Evolutionary conservation across 2,797 vertebrate species (phyloP).

Genomic region (Glyptemys insculpta): DNA sequence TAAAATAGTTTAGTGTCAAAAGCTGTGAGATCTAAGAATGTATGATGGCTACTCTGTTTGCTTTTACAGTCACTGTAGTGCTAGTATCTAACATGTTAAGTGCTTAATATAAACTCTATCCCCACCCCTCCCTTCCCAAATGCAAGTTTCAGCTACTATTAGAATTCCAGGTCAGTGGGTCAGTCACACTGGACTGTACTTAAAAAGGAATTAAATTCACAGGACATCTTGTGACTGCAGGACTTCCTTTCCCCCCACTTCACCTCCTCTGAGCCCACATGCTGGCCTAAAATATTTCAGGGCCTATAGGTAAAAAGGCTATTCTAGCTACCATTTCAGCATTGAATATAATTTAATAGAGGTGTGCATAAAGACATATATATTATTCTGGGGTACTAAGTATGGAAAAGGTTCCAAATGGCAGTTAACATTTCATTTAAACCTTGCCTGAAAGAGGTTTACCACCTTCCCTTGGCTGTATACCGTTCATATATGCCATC

Average conservation of each 20-base stretch:
- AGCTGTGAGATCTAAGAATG: background rate
- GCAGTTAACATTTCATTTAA: background rate
- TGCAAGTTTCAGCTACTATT: background rate
- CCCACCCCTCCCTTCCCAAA: background rate
- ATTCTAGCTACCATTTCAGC: background rate
- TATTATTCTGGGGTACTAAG: background rate
- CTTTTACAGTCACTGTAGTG: background rate
- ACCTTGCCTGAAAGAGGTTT: background rate
- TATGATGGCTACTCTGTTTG: background rate
- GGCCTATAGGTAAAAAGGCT: background rate
- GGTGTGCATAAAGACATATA: background rate
- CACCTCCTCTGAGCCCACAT: background rate
- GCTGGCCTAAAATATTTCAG: background rate
- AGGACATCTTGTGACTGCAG: background rate
- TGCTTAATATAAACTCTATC: background rate
- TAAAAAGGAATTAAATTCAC: background rate
- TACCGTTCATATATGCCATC: accelerated
- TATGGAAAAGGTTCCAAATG: background rate
- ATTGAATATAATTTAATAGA: background rate
- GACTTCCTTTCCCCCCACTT: background rate
- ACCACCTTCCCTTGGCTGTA: background rate
- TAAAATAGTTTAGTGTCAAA: background rate
- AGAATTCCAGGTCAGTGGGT: background rate
- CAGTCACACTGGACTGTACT: background rate
- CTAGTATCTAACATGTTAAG: background rate